Evolutionary conservation across 2,888 invertebrate genomes (phyloP), one percentile per base, ranked within the genome.

Genomic region (Tiphia femorata): DNA sequence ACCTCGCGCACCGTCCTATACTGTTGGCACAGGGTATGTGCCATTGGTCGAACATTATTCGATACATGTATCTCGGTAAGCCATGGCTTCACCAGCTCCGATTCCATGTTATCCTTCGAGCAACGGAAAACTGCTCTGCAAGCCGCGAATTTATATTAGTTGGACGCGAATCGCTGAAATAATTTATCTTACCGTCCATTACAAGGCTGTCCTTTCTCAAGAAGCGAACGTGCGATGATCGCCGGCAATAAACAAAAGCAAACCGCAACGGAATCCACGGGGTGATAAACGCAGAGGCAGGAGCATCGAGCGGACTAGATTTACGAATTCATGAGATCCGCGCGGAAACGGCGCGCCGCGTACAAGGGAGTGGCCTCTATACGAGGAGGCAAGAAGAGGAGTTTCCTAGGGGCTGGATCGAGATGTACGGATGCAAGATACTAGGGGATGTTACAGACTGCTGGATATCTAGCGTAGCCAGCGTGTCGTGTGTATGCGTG

Each of bases 31-130:
- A 57, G 41, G 58, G 58, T 58, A 58, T 55, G 55, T 43, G 50
- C 60, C 58, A 66, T 64, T 67, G 70, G 61, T 55, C 67, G 64
- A 67, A 70, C 65, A 64, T 70, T 66, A 67, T 68, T 53, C 47
- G 56, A 56, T 41, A 41, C 12, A 41, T 33, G 33, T 33, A 33
- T n/a, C n/a, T n/a, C n/a, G n/a, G n/a, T n/a, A n/a, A n/a, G n/a
- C n/a, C n/a, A n/a, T n/a, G n/a, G n/a, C n/a, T n/a, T n/a, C n/a
- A n/a, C n/a, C n/a, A n/a, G n/a, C n/a, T n/a, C n/a, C n/a, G n/a
- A n/a, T n/a, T n/a, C n/a, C n/a, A n/a, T n/a, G n/a, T n/a, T n/a
- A n/a, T n/a, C n/a, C n/a, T n/a, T n/a, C n/a, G n/a, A n/a, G n/a
- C n/a, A n/a, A n/a, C n/a, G n/a, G n/a, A n/a, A n/a, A n/a, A n/a